A percentile compares a stretch with the other conserved stretches of the same genome.
These are phyloP conservation scores for Orientallactaga bullata DNA, from an alignment of 2,113 vertebrate genomes.

Conservation along the genomic window DNA sequence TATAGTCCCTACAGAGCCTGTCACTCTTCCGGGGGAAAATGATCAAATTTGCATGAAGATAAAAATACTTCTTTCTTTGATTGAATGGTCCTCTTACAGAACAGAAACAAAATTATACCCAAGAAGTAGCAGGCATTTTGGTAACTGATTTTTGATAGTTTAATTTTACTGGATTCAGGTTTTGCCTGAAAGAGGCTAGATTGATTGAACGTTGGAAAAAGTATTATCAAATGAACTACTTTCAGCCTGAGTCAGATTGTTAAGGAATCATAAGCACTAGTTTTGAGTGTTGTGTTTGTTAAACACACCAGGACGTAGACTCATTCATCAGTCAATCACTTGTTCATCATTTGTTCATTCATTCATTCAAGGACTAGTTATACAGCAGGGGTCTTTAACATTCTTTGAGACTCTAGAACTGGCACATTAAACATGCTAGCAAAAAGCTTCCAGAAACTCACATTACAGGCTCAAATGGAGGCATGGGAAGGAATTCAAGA, in stretches of 20 bases:
- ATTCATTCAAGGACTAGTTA: rapidly evolving
- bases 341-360: no score
- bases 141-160: conserved; percentile 52
- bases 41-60: conserved; percentile 80
- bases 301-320: background rate
- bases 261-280: background rate
- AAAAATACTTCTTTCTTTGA: conserved; percentile 77
- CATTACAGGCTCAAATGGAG: background rate
- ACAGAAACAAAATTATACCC: conserved; percentile 78
- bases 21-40: background rate
- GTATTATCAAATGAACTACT: background rate
- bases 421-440: background rate
- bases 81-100: conserved; percentile 79
- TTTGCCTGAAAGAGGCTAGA: background rate
- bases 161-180: conserved; percentile 60
- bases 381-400: background rate
- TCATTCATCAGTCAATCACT: background rate
- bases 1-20: conserved; percentile 57
- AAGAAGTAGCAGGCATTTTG: conserved; percentile 83
- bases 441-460: background rate
- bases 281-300: background rate
- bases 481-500: background rate
- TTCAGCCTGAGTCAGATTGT: background rate
- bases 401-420: background rate
- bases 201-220: conserved; percentile 40